Conservation (phyloP, 2,797 vertebrate species). For the Pseudochirops corinnae region DNA sequence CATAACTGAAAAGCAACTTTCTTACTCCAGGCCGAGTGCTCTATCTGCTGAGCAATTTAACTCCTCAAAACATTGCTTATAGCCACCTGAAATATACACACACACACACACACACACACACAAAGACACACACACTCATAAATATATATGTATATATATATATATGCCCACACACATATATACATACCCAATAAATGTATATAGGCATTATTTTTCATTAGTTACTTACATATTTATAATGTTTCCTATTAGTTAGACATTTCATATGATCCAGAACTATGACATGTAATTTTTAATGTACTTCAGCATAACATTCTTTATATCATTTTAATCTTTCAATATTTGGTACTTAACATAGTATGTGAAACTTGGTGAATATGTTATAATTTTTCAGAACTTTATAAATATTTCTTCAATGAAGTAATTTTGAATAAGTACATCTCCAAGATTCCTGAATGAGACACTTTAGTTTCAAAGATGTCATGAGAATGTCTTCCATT, state of each 20-base stretch:
- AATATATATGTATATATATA: too few species aligned
- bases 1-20: background rate
- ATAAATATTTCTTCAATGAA: background rate
- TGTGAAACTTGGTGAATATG: background rate
- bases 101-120: too few species aligned
- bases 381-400: background rate
- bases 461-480: conserved; percentile 69
- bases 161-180: too few species aligned
- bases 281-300: background rate
- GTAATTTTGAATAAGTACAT: conserved; percentile 65
- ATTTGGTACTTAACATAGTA: background rate
- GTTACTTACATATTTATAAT: background rate
- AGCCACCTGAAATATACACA: too few species aligned
- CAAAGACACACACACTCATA: too few species aligned
- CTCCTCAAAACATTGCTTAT: background rate
- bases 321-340: background rate
- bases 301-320: background rate
- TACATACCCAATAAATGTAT: too few species aligned
- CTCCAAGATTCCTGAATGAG: conserved; percentile 48
- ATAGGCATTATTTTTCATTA: too few species aligned
- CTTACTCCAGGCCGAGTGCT: background rate
- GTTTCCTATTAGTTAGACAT: background rate
- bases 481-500: conserved; percentile 24
- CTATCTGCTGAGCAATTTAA: background rate
- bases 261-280: background rate